Percentiles rank a stretch among this genome's conserved stretches.
phyloP scores from a whole-genome alignment of 2,113 vertebrate genomes.

The Falco punctatus region DNA sequence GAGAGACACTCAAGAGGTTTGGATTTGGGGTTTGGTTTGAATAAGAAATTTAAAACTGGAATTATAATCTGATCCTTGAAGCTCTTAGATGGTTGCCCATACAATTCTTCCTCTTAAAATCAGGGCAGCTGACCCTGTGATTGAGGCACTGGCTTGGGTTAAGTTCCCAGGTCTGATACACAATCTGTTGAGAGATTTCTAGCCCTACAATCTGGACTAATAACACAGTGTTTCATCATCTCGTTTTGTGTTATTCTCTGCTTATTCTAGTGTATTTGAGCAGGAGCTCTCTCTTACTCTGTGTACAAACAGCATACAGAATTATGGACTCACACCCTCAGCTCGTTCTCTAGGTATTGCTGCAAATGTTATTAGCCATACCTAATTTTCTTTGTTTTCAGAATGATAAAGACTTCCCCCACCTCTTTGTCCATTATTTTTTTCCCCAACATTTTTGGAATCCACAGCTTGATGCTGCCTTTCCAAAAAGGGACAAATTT shows the following conservation, averaged over 20 bases:
- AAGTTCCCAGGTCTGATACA: neutral
- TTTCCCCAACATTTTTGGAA: neutral
- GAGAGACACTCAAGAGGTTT: neutral
- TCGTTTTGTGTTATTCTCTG: neutral
- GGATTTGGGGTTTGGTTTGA: neutral
- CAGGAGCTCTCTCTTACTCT: neutral
- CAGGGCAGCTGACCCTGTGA: neutral
- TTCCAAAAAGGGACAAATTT: neutral
- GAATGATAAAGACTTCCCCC: neutral
- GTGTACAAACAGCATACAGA: neutral
- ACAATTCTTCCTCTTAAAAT: neutral
- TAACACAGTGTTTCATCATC: neutral
- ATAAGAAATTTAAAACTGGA: constrained; percentile 7
- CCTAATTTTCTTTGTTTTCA: neutral
- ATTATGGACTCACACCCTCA: neutral
- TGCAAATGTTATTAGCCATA: neutral
- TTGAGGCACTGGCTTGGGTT: neutral
- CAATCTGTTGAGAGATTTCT: neutral
- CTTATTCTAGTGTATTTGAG: neutral
- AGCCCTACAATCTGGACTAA: neutral
- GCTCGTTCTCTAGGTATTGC: neutral
- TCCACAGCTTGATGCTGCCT: neutral
- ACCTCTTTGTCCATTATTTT: neutral
- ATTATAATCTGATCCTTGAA: constrained; percentile 3
- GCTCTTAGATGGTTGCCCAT: neutral